Base-by-base conservation (phyloP, 2,113 vertebrate genomes). In the Poecilia latipinna region DNA sequence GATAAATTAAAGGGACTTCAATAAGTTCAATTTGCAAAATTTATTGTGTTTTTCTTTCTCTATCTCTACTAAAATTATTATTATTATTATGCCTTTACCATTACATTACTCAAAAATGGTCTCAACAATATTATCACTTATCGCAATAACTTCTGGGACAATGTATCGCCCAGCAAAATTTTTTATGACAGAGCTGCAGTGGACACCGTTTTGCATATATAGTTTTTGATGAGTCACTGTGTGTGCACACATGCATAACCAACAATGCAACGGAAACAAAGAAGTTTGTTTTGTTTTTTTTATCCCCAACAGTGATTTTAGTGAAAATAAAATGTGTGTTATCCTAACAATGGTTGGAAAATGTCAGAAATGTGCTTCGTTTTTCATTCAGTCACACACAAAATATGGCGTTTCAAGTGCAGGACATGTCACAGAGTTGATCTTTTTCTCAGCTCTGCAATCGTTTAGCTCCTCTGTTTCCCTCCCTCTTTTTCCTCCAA, bases 381-480 rank as follows among this genome's bases (percentile, higher is more conserved):
- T 88, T 82, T 77, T 89, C 78, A 90, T 87, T 88, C 88, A 87
- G 83, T 88, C 82, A 79, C 73, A 88, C 73, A 85, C 87, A 72
- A 77, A 86, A 83, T 85, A 83, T 82, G 71, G 78, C 86, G 79
- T 83, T 82, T 86, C 84, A 78, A 91, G 86, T 90, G 79, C 86
- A 86, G 86, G 72, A 86, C 86, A 78, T 88, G 84, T 90, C 86
- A 86, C 72, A 44, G 65, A 83, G 83, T 87, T 88, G 88, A 72
- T 81, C 82, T 57, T 76, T 82, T 66, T 69, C 35, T n/a, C 70
- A 74, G 86, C 78, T 90, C 92, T 93, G 91, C 83, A 84, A 89
- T 91, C 88, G 75, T 90, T 90, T 92, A 91, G 83, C 86, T 91
- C 76, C 77, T 89, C 82, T 72, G 76, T 78, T 85, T 81, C 74